These are phyloP conservation scores for Rhadina sibilatrix DNA, from an alignment of 2,113 vertebrate genomes.

Conservation along the genomic window DNA sequence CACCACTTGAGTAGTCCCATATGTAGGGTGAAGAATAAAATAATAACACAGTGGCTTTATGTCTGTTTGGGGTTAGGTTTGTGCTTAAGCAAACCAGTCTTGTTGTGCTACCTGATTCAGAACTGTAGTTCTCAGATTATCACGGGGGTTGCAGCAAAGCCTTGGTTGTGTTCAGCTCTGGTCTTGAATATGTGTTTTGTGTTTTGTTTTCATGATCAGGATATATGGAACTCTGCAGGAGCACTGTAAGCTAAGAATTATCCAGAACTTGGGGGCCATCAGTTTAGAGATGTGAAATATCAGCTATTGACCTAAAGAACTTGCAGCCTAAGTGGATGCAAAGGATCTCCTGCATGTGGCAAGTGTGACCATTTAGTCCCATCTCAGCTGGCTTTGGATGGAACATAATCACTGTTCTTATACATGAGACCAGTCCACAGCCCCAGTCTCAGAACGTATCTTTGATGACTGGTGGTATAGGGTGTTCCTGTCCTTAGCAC, in stretches of 20 bases:
- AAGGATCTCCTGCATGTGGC: background rate
- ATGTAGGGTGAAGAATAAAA: background rate
- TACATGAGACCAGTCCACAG: background rate
- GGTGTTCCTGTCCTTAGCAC: background rate
- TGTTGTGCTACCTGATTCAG: background rate
- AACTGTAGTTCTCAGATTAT: background rate
- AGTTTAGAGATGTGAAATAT: background rate
- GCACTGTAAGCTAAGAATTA: background rate
- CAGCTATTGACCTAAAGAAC: background rate
- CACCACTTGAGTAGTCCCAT: background rate
- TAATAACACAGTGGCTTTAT: background rate
- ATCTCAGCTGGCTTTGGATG: background rate
- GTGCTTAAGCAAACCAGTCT: background rate
- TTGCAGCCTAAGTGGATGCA: background rate
- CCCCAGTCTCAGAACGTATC: background rate
- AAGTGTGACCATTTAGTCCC: background rate
- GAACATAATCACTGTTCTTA: background rate
- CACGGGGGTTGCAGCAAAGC: background rate
- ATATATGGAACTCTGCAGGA: background rate
- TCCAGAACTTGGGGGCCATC: background rate
- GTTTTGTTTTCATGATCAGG: background rate
- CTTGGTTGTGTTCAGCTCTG: fast-evolving
- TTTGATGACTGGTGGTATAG: background rate
- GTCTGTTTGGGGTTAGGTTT: background rate
- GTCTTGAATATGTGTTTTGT: background rate